Base-by-base conservation (phyloP, 2,797 vertebrate species). In the Sebastiscus albofasciatus region DNA sequence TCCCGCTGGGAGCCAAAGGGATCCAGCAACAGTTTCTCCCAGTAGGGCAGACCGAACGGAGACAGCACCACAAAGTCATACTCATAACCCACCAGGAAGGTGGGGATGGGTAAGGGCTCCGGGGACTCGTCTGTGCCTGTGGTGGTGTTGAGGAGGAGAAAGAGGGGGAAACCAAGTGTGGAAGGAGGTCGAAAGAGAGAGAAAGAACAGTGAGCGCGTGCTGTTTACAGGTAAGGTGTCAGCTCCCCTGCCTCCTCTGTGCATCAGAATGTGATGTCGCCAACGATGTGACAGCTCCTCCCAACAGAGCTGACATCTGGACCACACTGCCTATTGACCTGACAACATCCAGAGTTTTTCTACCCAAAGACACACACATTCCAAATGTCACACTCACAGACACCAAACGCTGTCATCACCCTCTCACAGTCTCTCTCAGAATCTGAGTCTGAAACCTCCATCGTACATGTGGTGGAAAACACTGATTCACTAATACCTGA, bases 31-130 rank as follows among this genome's bases (percentile, higher is more conserved):
- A 99, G 97, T 90, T 98, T 98, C 96, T 99, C 99, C 99, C 99
- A 99, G 75, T 99, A 99, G 13, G 99, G 98, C 90, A 99, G 95
- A 26, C 97, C 97, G 85, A 99, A 99, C 0, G 99, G 99, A 81
- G 99, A 99, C 91, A 99, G 97, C 94, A 99, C 98, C 96, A 99
- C 96, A 90, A 98, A 99, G 95, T 99, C 99, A 36, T 97, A 99
- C 96, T 99, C 99, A 0, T 98, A 98, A 60, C 99, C 98, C 95
- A 99, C 95, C 92, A 99, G 95, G 96, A 99, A 99, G 3, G 98
- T 99, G 83, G 99, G 99, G 84, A 99, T 99, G 94, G 99, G 98
- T 90, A 99, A 96, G 58, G 99, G 99, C 96, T 99, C 99, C 0
- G 99, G 99, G 82, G 99, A 99, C 94, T 99, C 99, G 22, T 99